Conservation (phyloP, 23 tunicate genomes). For the Trididemnum nubilum region DNA sequence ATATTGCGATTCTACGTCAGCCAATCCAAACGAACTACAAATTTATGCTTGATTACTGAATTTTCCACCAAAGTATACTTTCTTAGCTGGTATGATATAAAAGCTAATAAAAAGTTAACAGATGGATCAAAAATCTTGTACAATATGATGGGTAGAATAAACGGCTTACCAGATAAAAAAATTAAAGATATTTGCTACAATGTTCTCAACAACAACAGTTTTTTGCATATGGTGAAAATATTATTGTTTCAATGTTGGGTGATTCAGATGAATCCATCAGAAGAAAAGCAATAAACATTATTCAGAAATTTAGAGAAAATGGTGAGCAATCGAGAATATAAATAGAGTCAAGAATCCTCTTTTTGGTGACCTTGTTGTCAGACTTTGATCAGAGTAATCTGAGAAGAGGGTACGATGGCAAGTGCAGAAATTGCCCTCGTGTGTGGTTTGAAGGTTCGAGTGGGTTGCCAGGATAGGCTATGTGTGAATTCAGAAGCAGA, state of each 20-base stretch:
- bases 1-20: too few species aligned
- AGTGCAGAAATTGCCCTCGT: too few species aligned
- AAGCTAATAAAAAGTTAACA: neutral
- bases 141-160: constrained; percentile 1
- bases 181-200: too few species aligned
- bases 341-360: too few species aligned
- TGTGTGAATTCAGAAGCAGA: neutral
- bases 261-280: neutral
- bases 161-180: neutral
- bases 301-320: neutral
- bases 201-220: neutral
- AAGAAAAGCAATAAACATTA: neutral
- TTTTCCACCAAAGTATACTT: constrained; percentile 5
- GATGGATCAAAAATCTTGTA: constrained; percentile 13
- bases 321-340: neutral
- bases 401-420: too few species aligned
- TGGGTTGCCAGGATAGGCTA: too few species aligned
- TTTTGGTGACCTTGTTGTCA: too few species aligned
- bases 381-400: too few species aligned
- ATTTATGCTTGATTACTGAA: neutral
- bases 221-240: too few species aligned
- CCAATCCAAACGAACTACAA: neutral
- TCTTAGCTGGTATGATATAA: constrained; percentile 33
- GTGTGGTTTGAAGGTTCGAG: too few species aligned
- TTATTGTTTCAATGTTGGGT: constrained; percentile 20